Evolutionary conservation across 1,140 invertebrate species (phyloP).

Genomic region (Sinonovacula constricta): DNA sequence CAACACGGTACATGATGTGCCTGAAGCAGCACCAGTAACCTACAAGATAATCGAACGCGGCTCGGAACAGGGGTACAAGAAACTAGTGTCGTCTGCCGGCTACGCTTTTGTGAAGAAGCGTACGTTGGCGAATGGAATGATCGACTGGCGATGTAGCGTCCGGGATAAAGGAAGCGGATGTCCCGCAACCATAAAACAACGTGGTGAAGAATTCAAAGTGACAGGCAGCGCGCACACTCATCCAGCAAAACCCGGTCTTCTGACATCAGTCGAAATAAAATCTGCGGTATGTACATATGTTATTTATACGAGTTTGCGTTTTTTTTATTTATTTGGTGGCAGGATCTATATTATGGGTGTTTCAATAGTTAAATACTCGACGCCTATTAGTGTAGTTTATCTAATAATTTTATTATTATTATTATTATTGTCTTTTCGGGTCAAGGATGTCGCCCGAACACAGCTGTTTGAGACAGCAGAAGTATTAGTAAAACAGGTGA

Average conservation of each 20-base stretch:
- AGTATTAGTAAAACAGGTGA: neutral
- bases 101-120: conserved; percentile 10
- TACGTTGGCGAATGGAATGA: neutral
- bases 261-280: conserved; percentile 5
- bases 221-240: neutral
- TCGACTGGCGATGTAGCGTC: conserved; percentile 23
- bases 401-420: too few relatives aligned
- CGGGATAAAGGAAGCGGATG: neutral
- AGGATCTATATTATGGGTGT: too few relatives aligned
- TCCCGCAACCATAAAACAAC: neutral
- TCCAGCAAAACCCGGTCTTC: neutral
- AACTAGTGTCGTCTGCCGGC: neutral
- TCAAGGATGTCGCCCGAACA: neutral
- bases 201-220: neutral
- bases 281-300: neutral
- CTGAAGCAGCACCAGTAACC: neutral
- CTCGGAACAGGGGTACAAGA: neutral
- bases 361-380: too few relatives aligned
- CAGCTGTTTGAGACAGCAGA: neutral
- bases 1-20: neutral
- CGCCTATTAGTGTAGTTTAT: too few relatives aligned
- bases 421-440: neutral
- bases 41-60: neutral
- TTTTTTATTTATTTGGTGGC: too few relatives aligned
- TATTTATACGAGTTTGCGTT: too few relatives aligned